phyloP scores from a whole-genome alignment of 2,797 vertebrate genomes.

The Pipistrellus nathusii region DNA sequence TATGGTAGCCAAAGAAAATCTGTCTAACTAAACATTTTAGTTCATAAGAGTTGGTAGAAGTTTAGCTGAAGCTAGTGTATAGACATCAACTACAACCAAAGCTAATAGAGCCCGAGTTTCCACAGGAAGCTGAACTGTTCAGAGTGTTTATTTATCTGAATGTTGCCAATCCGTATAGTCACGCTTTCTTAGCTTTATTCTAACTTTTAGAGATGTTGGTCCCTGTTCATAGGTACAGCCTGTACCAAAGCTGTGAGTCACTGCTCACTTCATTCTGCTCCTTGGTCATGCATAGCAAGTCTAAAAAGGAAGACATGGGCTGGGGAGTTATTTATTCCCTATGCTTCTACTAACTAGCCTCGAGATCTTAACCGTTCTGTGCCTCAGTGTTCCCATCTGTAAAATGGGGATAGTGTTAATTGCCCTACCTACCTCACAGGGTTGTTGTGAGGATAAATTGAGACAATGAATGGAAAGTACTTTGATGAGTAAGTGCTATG shows the following conservation, averaged over 20 bases:
- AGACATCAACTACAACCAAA: slow-evolving; percentile 70
- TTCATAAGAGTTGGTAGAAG: slow-evolving; percentile 63
- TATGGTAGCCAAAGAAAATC: slow-evolving; percentile 75
- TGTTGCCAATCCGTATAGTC: slow-evolving; percentile 62
- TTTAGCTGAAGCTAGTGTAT: slow-evolving; percentile 64
- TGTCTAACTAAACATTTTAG: slow-evolving; percentile 60
- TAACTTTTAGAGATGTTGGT: slow-evolving; percentile 19
- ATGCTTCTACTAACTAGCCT: slow-evolving; percentile 78
- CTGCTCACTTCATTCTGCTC: slow-evolving; percentile 60
- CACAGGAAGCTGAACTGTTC: slow-evolving; percentile 67
- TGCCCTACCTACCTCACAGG: slow-evolving; percentile 82
- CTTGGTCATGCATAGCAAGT: slow-evolving; percentile 51
- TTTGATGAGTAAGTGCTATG: slow-evolving; percentile 77
- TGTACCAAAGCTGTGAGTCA: slow-evolving; percentile 62
- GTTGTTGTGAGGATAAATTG: slow-evolving; percentile 80
- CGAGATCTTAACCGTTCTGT: slow-evolving; percentile 79
- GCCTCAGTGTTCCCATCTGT: slow-evolving; percentile 81
- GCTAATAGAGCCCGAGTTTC: slow-evolving; percentile 61
- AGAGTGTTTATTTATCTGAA: slow-evolving; percentile 60
- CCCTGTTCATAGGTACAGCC: slow-evolving; percentile 41
- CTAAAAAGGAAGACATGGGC: slow-evolving; percentile 62
- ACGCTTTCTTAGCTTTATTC: slow-evolving; percentile 73
- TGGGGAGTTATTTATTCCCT: slow-evolving; percentile 71
- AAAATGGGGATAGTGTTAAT: slow-evolving; percentile 81
- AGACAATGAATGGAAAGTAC: slow-evolving; percentile 77